These are phyloP conservation scores for Acronicta alni DNA, from an alignment of 2,888 invertebrate genomes.

Conservation along the genomic window DNA sequence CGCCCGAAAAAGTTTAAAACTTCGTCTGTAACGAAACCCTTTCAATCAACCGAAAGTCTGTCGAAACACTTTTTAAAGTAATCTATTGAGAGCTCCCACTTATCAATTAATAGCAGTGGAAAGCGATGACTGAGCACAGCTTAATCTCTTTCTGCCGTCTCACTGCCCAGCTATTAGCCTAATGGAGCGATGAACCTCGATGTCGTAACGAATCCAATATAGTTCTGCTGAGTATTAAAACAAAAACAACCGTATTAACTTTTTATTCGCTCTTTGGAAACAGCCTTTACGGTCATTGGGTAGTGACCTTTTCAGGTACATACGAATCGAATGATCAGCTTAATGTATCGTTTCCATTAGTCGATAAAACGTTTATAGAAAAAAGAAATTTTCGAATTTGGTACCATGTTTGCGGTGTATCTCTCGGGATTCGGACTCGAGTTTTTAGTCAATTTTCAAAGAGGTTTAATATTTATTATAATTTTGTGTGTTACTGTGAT, in stretches of 20 bases:
- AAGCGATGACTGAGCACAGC: conserved; percentile 80
- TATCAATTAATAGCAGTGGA: conserved; percentile 79
- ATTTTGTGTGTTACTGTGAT: too few relatives aligned
- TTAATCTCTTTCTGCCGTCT: conserved; percentile 84
- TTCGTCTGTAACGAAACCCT: conserved; percentile 28
- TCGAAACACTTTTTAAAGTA: conserved; percentile 56
- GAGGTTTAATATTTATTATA: too few relatives aligned
- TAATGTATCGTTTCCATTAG: conserved; percentile 40
- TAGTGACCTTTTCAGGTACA: conserved; percentile 28
- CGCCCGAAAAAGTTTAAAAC: conserved; percentile 20
- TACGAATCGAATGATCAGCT: conserved; percentile 25
- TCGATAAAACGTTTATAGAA: conserved; percentile 29
- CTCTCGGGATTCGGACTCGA: conserved; percentile 7
- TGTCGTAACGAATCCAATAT: conserved; percentile 72
- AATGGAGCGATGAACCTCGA: conserved; percentile 76
- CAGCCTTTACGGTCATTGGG: conserved; percentile 28
- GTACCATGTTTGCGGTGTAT: conserved; percentile 1
- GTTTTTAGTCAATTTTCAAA: neutral
- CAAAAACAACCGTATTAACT: conserved; percentile 62
- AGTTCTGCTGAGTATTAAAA: conserved; percentile 67
- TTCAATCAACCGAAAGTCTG: conserved; percentile 40
- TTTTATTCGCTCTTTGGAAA: conserved; percentile 36
- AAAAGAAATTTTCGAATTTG: conserved; percentile 15
- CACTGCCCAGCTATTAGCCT: conserved; percentile 82
- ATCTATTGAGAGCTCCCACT: conserved; percentile 69